phyloP scores from a whole-genome alignment of 2,888 invertebrate genomes.

The Meganola albula region DNA sequence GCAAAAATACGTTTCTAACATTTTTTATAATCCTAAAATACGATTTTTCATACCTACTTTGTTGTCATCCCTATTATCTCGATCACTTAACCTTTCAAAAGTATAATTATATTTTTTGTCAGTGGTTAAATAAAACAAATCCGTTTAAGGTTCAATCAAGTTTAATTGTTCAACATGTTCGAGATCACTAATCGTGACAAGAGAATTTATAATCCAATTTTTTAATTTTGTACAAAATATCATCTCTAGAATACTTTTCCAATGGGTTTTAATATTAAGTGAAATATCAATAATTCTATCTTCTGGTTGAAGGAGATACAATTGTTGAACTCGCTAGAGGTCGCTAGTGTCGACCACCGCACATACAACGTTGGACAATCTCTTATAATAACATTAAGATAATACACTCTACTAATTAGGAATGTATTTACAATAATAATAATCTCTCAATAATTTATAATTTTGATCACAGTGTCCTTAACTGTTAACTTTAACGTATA shows the following conservation, averaged over 20 bases:
- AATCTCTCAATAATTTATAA: conserved; percentile 78
- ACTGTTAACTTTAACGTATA: conserved; percentile 75
- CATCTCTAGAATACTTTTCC: conserved; percentile 56
- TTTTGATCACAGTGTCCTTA: conserved; percentile 77
- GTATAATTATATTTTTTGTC: too few species aligned
- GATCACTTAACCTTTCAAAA: too few species aligned
- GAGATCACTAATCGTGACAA: conserved; percentile 71
- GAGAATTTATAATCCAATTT: conserved; percentile 61
- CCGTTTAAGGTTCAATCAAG: conserved; percentile 58
- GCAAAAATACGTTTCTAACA: too few species aligned
- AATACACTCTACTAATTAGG: conserved; percentile 70
- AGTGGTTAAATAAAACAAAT: conserved; percentile 45
- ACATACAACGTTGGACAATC: conserved; percentile 51
- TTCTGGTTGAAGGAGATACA: conserved; percentile 50
- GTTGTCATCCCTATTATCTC: too few species aligned
- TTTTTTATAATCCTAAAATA: too few species aligned
- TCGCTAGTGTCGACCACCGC: conserved; percentile 10
- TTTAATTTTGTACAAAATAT: conserved; percentile 76
- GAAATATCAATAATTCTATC: conserved; percentile 47
- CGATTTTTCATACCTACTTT: too few species aligned
- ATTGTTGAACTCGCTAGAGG: conserved; percentile 44
- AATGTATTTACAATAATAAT: conserved; percentile 75
- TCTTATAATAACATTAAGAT: conserved; percentile 67
- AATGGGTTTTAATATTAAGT: conserved; percentile 47
- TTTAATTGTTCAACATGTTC: conserved; percentile 71